Conservation (phyloP, 2,113 vertebrate genomes). For the Odocoileus hemionus region DNA sequence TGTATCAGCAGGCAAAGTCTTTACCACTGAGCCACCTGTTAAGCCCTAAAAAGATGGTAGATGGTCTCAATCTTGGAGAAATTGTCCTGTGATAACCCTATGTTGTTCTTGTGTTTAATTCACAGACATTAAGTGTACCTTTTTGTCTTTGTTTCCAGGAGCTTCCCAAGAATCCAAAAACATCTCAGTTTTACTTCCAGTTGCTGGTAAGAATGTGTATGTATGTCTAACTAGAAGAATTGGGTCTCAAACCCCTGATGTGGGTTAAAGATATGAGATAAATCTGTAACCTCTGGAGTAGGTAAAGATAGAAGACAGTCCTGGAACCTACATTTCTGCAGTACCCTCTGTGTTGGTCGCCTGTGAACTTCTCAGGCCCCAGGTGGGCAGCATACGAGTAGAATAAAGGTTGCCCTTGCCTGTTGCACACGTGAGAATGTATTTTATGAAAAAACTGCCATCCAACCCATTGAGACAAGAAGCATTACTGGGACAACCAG, state of each 20-base stretch:
- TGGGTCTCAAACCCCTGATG: neutral
- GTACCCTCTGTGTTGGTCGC: neutral
- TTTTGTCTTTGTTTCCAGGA: slow-evolving; percentile 81
- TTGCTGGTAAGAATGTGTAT: slow-evolving; percentile 79
- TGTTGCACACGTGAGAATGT: neutral
- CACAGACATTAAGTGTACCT: neutral
- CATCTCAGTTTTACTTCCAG: slow-evolving; percentile 79
- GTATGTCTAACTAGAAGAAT: neutral
- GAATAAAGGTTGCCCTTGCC: neutral
- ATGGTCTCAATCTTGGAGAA: neutral
- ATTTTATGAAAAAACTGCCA: neutral
- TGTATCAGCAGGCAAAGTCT: neutral
- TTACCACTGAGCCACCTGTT: neutral
- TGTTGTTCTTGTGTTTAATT: neutral
- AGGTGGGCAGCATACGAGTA: neutral
- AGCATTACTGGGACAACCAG: neutral
- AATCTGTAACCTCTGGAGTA: neutral
- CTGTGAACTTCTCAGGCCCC: neutral
- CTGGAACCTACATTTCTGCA: neutral
- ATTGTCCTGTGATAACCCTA: neutral
- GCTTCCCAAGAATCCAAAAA: slow-evolving; percentile 72
- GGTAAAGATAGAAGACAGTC: neutral
- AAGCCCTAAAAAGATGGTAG: neutral
- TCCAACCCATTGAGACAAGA: neutral
- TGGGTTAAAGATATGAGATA: neutral